Evolutionary conservation across 2,797 vertebrate genomes (phyloP).

Genomic region (Chrysolophus pictus): DNA sequence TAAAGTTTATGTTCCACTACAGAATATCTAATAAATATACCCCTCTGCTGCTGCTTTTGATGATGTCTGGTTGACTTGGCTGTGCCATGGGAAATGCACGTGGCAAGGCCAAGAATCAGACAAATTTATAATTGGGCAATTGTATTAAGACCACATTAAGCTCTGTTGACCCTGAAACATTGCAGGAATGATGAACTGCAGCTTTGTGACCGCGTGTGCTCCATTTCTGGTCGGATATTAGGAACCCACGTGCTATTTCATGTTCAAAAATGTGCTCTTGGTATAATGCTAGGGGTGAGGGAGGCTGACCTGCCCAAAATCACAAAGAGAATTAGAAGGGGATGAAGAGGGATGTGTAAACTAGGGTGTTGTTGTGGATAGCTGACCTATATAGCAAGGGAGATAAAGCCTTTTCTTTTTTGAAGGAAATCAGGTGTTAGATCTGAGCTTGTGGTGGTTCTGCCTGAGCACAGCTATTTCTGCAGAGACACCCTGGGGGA

Average conservation of each 20-base stretch:
- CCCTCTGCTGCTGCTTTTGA: constrained; percentile 44
- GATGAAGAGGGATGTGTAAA: not conserved
- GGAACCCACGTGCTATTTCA: not conserved
- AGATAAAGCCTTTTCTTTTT: not conserved
- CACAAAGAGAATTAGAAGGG: not conserved
- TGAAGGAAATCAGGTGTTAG: not conserved
- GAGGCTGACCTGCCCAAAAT: not conserved
- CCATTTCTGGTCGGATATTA: constrained; percentile 5
- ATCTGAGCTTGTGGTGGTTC: not conserved
- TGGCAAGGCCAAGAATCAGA: constrained; percentile 30
- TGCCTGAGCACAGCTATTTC: not conserved
- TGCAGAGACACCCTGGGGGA: not conserved
- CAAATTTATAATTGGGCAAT: constrained; percentile 57
- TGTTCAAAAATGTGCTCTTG: not conserved
- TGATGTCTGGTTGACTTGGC: constrained; percentile 39
- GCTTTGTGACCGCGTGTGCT: constrained; percentile 19
- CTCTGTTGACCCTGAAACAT: constrained; percentile 44
- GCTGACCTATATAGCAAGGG: not conserved
- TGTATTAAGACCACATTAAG: constrained; percentile 54
- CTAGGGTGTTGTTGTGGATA: not conserved
- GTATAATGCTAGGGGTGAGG: not conserved
- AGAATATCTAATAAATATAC: constrained; percentile 65
- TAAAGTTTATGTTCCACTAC: constrained; percentile 63
- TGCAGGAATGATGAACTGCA: constrained; percentile 33
- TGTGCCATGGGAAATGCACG: constrained; percentile 25